Base-by-base conservation (phyloP, 2,113 vertebrate genomes). In the Edolisoma coerulescens region DNA sequence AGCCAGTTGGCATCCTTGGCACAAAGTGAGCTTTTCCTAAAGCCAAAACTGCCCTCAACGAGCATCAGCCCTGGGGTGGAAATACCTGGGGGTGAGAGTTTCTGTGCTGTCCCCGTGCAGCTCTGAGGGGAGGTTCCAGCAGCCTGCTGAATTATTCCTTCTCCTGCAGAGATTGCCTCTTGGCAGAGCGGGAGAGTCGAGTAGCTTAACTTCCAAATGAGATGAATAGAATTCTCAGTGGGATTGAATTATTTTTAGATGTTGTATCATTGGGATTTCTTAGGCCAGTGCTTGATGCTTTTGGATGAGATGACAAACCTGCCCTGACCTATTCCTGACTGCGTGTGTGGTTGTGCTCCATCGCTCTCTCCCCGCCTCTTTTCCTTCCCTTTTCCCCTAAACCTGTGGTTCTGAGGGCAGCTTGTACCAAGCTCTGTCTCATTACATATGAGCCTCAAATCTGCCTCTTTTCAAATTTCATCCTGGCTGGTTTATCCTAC, bases 231-330 rank as follows among this genome's bases (percentile, higher is more conserved):
- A 85, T 83, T 95, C 90, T 92, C 75, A n/a, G 71, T 61, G 90
- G 85, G 68, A 16, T 2, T 59, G 59, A 44, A 57, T 80, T 90
- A 53, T 90, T 94, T 95, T 90, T 91, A 87, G 75, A 21, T 59
- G 56, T n/a, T 82, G 53, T 56, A 50, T 77, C 68, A 11, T 3
- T 78, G 87, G 69, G 49, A 44, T 90, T 94, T 85, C 70, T 75
- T 70, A 52, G 22, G 65, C 84, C 61, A 27, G 16, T 27, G 61
- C 60, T 78, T 30, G 68, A 54, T 81, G 87, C 70, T 64, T 71
- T 75, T 56, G 92, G 35, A 44, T 67, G 65, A 64, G 74, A 47
- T 60, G 47, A 42, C 15, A 35, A 81, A 63, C 69, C 73, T 57
- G 45, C 54, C 53, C 80, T 69, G 71, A 37, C 53, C 35, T 64